phyloP scores from a whole-genome alignment of 2,797 vertebrate genomes.

The Argyrosomus regius region DNA sequence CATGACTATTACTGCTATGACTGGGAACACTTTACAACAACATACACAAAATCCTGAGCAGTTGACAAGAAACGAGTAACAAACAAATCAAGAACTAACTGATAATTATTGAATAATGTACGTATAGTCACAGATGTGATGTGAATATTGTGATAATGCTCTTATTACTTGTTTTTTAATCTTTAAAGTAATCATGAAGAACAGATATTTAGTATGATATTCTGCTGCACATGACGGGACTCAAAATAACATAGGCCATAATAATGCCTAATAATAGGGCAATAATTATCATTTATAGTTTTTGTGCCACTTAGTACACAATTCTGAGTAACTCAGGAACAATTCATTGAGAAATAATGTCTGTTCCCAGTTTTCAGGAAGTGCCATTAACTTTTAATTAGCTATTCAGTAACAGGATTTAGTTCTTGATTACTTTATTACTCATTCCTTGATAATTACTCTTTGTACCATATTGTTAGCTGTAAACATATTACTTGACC shows the following conservation, averaged over 20 bases:
- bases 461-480: slow-evolving; percentile 14
- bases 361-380: slow-evolving; percentile 46
- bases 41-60: not conserved
- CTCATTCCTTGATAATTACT: slow-evolving; percentile 42
- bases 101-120: slow-evolving; percentile 10
- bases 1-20: not conserved
- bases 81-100: slow-evolving; percentile 16
- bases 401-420: slow-evolving; percentile 54
- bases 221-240: slow-evolving; percentile 3
- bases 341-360: slow-evolving; percentile 25
- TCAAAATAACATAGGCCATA: slow-evolving; percentile 4
- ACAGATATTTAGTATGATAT: slow-evolving; percentile 12
- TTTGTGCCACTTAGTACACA: slow-evolving; percentile 40
- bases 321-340: slow-evolving; percentile 29
- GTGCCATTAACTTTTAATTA: slow-evolving; percentile 61
- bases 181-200: slow-evolving; percentile 9
- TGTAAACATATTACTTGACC: slow-evolving; percentile 30
- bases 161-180: not conserved
- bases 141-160: slow-evolving; percentile 15
- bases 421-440: slow-evolving; percentile 54
- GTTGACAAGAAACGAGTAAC: not conserved
- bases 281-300: slow-evolving; percentile 28
- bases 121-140: not conserved
- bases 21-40: not conserved
- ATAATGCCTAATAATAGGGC: slow-evolving; percentile 7